Evolutionary conservation across 92 coral and sea anemone genomes (phyloP), one percentile per base, ranked within the genome.

Genomic region (Bergia puertoricense): DNA sequence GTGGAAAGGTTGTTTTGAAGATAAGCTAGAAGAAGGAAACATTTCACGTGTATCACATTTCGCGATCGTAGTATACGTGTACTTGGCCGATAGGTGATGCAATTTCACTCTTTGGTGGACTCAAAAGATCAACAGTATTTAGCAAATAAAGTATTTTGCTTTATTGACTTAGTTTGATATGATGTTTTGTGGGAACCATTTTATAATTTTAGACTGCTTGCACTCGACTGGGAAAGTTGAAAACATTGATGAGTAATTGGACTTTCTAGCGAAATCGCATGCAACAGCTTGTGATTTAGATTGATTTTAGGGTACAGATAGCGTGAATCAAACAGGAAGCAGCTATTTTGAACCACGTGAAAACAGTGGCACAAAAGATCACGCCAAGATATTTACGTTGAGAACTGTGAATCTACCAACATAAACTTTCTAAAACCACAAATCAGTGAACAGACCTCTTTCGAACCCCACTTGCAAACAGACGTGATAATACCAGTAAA

Each of bases 71-170:
- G 79, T 68, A 69, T 84, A 84, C 87, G 87, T 84, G 87, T 84
- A 84, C 79, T 71, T 46, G 87, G 37, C 79, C 78, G 67, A 84
- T 84, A 84, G 87, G 87, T 84, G 87, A 84, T 84, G 87, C 87
- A 69, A 30, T 80, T 68, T 71, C 67, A 46, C 79, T 51, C 45
- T 46, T n/a, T 30, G 14, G 66, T 38, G 65, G 22, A 38, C 39
- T 36, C 36, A 8, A 30, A 30, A 67, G 54, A 15, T 82, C 59
- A 67, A 82, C 85, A 82, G 30, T 5, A 67, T 18, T 82, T 20
- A 77, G 66, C 7, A 68, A 44, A 45, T 83, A 18, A 38, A 18
- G 15, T 11, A 23, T 23, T 69, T 73, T 11, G 66, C 75, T 71
- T 83, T 83, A 18, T 36, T 79, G 46, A 30, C 5, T 23, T 11